These are phyloP conservation scores for Galago senegalensis DNA, from an alignment of 2,797 vertebrate species.

Conservation along the genomic window DNA sequence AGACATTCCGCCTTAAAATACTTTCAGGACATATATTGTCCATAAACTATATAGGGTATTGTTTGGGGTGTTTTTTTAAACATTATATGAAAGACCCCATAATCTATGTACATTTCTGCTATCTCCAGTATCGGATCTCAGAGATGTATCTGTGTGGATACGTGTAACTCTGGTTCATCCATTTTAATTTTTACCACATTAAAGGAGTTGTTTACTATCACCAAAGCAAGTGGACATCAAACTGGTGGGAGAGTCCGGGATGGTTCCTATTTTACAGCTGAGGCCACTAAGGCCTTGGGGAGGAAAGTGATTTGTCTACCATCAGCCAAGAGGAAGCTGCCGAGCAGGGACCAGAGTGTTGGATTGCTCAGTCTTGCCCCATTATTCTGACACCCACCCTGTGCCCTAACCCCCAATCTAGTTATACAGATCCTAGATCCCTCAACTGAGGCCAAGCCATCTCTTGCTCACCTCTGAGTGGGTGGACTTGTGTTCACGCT, in stretches of 20 bases:
- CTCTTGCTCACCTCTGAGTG: constrained; percentile 71
- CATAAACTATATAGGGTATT: not conserved
- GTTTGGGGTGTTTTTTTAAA: not conserved
- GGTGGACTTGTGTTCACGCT: constrained; percentile 59
- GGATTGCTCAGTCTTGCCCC: not conserved
- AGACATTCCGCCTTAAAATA: not conserved
- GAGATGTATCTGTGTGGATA: not conserved
- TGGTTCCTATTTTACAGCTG: not conserved
- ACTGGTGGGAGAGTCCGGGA: not conserved
- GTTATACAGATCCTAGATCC: not conserved
- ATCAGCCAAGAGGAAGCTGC: not conserved
- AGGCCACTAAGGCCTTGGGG: not conserved
- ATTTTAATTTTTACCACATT: not conserved
- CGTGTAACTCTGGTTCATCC: not conserved
- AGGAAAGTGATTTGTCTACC: not conserved
- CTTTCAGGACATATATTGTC: not conserved
- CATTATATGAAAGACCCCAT: constrained; percentile 25
- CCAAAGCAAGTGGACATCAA: not conserved
- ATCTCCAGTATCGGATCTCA: not conserved
- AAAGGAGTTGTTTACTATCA: not conserved
- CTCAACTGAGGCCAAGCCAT: not conserved
- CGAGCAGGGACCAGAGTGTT: not conserved
- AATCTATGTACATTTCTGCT: not conserved
- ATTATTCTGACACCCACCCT: not conserved
- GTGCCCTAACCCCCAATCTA: not conserved